These are phyloP conservation scores for Cryptophagus acutangulus DNA, from an alignment of 2,888 invertebrate genomes.

Conservation along the genomic window DNA sequence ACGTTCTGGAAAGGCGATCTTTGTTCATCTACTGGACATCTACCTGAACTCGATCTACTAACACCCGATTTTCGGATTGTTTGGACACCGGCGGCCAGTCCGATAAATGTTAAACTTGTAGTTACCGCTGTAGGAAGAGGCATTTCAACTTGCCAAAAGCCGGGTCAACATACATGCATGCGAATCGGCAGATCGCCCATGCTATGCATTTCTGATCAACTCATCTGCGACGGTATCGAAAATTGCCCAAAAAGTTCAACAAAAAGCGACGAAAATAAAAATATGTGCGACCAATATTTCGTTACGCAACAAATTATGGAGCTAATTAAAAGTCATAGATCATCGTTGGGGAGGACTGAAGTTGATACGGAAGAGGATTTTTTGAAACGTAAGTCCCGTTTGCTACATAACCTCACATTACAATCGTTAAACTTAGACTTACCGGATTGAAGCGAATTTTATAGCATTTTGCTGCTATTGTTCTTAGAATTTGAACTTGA, in stretches of 20 bases:
- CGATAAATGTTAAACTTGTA: constrained; percentile 28
- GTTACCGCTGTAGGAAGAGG: constrained; percentile 41
- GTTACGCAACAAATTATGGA: no score
- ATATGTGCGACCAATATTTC: constrained; percentile 36
- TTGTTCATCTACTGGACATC: constrained; percentile 29
- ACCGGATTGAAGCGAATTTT: no score
- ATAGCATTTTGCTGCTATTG: no score
- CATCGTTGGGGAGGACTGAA: no score
- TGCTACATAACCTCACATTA: no score
- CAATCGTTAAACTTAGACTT: no score
- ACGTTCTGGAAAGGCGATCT: constrained; percentile 39
- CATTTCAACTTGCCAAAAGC: constrained; percentile 29
- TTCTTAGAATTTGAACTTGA: no score
- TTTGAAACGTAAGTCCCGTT: no score
- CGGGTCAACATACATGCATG: constrained; percentile 40
- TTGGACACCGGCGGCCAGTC: constrained; percentile 36
- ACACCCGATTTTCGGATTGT: constrained; percentile 33
- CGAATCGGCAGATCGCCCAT: constrained; percentile 39
- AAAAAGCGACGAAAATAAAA: constrained; percentile 41
- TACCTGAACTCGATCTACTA: constrained; percentile 35
- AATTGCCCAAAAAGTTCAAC: constrained; percentile 63
- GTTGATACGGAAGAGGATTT: no score
- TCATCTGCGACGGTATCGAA: constrained; percentile 62
- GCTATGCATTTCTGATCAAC: constrained; percentile 61
- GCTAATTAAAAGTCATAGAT: constrained; percentile 34